Evolutionary conservation across 2,113 vertebrate species (phyloP), one percentile per base, ranked within the genome.

Genomic region (Macrotus californicus): DNA sequence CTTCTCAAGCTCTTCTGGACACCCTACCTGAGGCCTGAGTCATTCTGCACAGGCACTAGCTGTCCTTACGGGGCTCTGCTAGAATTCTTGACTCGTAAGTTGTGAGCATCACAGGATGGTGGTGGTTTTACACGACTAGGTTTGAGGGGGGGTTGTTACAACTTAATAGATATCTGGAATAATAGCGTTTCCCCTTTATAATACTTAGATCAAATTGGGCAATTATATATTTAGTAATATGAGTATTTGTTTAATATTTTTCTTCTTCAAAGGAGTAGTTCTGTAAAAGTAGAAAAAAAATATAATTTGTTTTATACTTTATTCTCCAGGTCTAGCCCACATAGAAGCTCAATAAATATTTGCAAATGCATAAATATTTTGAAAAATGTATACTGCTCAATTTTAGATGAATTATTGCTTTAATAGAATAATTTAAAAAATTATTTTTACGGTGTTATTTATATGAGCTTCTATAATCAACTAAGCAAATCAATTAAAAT

Each of bases 401-500:
- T 43, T 92, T 93, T 80, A 92, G 75, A 54, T 24, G 85, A 59
- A 87, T 85, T 73, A 21, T 81, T 94, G 8, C 15, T 91, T 64
- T 94, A 43, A 41, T 76, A 66, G n/a, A 95, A 48, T 41, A 70
- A 9, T 77, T 34, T 43, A 29, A 76, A 86, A 64, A 61, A 87
- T 82, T 43, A 43, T 67, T 95, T 59, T 86, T 93, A 48, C 4
- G 26, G 7, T 67, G 4, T 15, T 80, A 7, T 80, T 91, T 87
- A 88, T 72, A 34, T 84, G 84, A 48, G 2, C 13, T 83, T 93
- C 21, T 92, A 36, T 92, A 50, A 69, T 88, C 13, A 7, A 50
- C 46, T 36, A 84, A 95, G 56, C 64, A 88, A 79, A 81, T 88
- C 26, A 90, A 56, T 64, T 75, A 39, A 94, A 90, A 89, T 48